Evolutionary conservation across 2,888 invertebrate species (phyloP).

Genomic region (Lithophane socia): DNA sequence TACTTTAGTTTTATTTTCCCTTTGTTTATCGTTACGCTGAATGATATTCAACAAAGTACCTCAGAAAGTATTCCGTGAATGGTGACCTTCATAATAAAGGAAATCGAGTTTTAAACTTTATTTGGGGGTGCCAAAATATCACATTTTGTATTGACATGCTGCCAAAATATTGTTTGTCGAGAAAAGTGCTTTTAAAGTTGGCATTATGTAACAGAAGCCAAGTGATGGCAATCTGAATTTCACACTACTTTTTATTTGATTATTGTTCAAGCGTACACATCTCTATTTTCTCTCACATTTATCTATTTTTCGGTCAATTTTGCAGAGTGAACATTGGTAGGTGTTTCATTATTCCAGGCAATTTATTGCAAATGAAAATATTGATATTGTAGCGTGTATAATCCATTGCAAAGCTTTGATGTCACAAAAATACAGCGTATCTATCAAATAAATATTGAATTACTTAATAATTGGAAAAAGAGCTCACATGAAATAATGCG

Average conservation of each 20-base stretch:
- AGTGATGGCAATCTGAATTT: neutral
- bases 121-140: constrained; percentile 26
- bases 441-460: neutral
- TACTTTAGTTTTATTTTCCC: constrained; percentile 51
- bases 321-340: neutral
- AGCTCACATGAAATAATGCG: neutral
- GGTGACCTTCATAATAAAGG: constrained; percentile 32
- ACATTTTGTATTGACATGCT: constrained; percentile 31
- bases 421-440: neutral
- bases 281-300: neutral
- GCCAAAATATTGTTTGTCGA: constrained; percentile 46
- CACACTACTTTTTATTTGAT: neutral
- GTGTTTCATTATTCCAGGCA: neutral
- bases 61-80: constrained; percentile 14
- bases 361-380: neutral
- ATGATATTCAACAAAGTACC: constrained; percentile 34
- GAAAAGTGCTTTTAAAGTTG: constrained; percentile 45
- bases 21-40: constrained; percentile 40
- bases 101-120: constrained; percentile 41
- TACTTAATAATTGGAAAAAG: neutral
- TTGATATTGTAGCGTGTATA: neutral
- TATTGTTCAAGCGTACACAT: neutral
- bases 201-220: constrained; percentile 12
- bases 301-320: neutral
- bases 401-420: neutral